Percentiles rank a stretch among this genome's conserved stretches.
Conservation (phyloP, 2,113 vertebrate species). For the Melanostigma gelatinosum region DNA sequence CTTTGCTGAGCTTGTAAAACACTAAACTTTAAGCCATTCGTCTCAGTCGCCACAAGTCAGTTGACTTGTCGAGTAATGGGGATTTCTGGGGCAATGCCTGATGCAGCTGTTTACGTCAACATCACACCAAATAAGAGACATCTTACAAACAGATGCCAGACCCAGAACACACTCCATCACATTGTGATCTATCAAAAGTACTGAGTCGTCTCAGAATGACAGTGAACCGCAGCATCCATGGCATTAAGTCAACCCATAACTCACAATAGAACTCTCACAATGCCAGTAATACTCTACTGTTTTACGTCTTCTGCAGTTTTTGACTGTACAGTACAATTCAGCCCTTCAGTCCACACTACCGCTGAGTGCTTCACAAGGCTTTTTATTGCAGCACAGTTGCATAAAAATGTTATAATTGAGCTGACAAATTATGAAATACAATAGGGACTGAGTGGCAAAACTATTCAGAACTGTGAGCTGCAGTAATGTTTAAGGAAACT, state of each 20-base stretch:
- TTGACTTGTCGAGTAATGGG: conserved; percentile 43
- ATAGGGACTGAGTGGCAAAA: conserved; percentile 31
- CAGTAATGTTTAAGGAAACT: conserved; percentile 42
- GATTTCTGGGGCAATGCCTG: conserved; percentile 39
- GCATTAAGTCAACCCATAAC: neutral
- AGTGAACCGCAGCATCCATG: neutral
- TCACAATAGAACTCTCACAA: neutral
- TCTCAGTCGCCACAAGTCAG: conserved; percentile 53
- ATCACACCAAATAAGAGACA: conserved; percentile 17
- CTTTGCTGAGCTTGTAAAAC: conserved; percentile 62
- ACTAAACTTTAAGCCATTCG: conserved; percentile 53
- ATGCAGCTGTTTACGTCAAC: conserved; percentile 44
- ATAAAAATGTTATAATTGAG: conserved; percentile 38
- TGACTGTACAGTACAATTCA: conserved; percentile 12
- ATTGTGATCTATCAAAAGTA: neutral
- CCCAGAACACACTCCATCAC: neutral
- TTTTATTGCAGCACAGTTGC: conserved; percentile 37
- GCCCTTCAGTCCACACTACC: conserved; percentile 39
- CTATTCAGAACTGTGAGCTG: conserved; percentile 26
- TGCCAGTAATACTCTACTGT: neutral
- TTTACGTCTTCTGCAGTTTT: neutral
- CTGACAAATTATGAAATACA: conserved; percentile 46
- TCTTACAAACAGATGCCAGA: neutral
- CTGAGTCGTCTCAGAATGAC: neutral
- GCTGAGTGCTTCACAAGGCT: conserved; percentile 56